A percentile compares a stretch with the other conserved stretches of the same genome.
Evolutionary conservation across 2,888 invertebrate genomes (phyloP).

Genomic region (Caradrina clavipalpis): DNA sequence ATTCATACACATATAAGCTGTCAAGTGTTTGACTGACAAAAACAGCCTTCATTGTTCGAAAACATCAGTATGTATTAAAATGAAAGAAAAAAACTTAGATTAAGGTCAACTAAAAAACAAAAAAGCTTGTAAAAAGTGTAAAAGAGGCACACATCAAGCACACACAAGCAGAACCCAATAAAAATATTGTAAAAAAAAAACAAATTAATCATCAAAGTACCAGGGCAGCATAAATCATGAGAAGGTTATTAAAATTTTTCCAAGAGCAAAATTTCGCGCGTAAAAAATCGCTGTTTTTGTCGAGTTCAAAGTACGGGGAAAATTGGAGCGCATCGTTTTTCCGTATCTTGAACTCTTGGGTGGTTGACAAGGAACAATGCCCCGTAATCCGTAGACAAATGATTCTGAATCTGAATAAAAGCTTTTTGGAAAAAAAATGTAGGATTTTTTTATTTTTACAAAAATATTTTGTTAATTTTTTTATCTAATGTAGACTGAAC

Average conservation of each 20-base stretch:
- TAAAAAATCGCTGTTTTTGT: slow-evolving; percentile 30
- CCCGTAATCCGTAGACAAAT: slow-evolving; percentile 22
- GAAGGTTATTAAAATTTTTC: slow-evolving; percentile 11
- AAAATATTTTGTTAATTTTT: not conserved
- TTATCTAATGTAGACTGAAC: no score
- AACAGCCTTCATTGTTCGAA: no score
- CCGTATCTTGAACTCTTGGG: slow-evolving; percentile 62
- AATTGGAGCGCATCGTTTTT: slow-evolving; percentile 63
- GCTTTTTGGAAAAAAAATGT: not conserved
- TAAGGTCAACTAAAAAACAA: not conserved
- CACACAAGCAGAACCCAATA: not conserved
- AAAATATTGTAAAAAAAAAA: not conserved
- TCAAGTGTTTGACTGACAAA: not conserved
- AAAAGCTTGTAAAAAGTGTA: not conserved
- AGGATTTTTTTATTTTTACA: not conserved
- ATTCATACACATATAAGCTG: not conserved
- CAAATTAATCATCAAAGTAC: slow-evolving; percentile 18
- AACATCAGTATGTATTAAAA: not conserved
- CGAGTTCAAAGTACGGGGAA: slow-evolving; percentile 61
- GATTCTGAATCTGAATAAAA: slow-evolving; percentile 3
- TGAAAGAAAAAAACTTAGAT: not conserved
- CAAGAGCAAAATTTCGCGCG: slow-evolving; percentile 4
- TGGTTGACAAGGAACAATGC: slow-evolving; percentile 52
- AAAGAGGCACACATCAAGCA: not conserved
- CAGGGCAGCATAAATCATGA: slow-evolving; percentile 16